Conservation (phyloP, 2,888 invertebrate genomes). For the Zaprionus obscuricornis region DNA sequence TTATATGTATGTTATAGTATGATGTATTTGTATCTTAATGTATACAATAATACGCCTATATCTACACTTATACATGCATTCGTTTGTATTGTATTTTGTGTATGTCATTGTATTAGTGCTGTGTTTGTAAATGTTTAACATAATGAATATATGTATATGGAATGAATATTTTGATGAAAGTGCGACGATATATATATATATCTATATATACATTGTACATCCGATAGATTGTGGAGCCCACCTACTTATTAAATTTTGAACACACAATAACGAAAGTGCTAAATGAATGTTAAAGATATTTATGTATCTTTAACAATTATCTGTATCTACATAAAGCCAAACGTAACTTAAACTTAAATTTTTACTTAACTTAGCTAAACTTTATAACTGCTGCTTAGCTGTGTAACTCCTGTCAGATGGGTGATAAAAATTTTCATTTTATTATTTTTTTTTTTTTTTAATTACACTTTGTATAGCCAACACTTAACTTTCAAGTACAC, state of each 20-base stretch:
- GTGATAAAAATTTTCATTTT: constrained; percentile 77
- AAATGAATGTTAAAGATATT: constrained; percentile 31
- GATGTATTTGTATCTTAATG: constrained; percentile 25
- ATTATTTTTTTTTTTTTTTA: constrained; percentile 59
- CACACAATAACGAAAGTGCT: constrained; percentile 60
- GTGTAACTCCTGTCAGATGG: constrained; percentile 84
- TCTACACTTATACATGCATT: constrained; percentile 37
- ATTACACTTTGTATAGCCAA: constrained; percentile 43
- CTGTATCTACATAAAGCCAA: constrained; percentile 15
- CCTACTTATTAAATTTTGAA: constrained; percentile 58
- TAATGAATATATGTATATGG: constrained; percentile 9
- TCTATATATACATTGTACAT: not conserved
- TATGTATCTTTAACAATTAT: constrained; percentile 18
- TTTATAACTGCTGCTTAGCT: constrained; percentile 60
- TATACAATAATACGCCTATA: constrained; percentile 26
- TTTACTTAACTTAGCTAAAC: constrained; percentile 29
- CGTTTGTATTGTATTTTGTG: constrained; percentile 56
- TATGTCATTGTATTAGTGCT: constrained; percentile 67
- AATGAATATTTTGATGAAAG: constrained; percentile 17
- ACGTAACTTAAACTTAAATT: constrained; percentile 26
- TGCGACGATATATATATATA: constrained; percentile 3
- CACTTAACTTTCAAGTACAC: constrained; percentile 7
- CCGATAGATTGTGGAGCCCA: constrained; percentile 61
- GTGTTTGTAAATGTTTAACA: constrained; percentile 63
- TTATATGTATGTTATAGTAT: constrained; percentile 14